A percentile compares a stretch with the other conserved stretches of the same genome.
These are phyloP conservation scores for Cryptophagus acutangulus DNA, from an alignment of 2,888 invertebrate species.

Conservation along the genomic window DNA sequence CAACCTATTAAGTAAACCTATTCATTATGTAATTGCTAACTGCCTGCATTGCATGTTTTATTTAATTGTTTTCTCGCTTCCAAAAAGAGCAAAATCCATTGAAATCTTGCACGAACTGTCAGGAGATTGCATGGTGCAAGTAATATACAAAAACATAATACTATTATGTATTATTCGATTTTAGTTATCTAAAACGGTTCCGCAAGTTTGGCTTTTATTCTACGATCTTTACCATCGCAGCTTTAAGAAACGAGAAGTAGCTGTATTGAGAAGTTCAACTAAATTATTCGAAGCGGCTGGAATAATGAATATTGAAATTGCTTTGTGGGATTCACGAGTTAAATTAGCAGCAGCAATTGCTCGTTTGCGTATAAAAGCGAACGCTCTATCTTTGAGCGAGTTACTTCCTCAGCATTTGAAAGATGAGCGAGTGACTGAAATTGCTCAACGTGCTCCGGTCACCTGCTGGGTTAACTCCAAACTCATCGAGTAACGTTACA, in stretches of 20 bases:
- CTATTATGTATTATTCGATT: too few species aligned
- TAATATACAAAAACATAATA: slow-evolving; percentile 1
- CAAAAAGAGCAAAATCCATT: neutral
- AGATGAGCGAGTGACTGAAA: slow-evolving; percentile 61
- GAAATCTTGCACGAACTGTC: neutral
- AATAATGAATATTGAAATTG: slow-evolving; percentile 54
- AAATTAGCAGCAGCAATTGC: slow-evolving; percentile 73
- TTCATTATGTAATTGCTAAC: too few species aligned
- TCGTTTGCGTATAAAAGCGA: slow-evolving; percentile 67
- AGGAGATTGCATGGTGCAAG: neutral
- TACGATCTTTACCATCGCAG: slow-evolving; percentile 66
- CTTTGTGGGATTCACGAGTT: slow-evolving; percentile 61
- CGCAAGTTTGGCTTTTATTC: slow-evolving; percentile 60
- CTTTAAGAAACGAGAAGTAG: slow-evolving; percentile 47
- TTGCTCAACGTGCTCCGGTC: slow-evolving; percentile 51
- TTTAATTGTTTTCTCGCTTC: neutral
- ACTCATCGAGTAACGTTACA: slow-evolving; percentile 55
- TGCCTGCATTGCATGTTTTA: slow-evolving; percentile 3
- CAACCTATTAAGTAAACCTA: too few species aligned
- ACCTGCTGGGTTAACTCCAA: slow-evolving; percentile 80
- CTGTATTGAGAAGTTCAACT: slow-evolving; percentile 28
- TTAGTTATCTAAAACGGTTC: slow-evolving; percentile 30
- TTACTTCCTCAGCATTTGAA: slow-evolving; percentile 68
- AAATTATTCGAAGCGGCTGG: slow-evolving; percentile 38
- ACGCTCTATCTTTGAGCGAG: slow-evolving; percentile 63